Evolutionary conservation across 1,140 invertebrate genomes (phyloP).

Genomic region (Brachystomella parvula): DNA sequence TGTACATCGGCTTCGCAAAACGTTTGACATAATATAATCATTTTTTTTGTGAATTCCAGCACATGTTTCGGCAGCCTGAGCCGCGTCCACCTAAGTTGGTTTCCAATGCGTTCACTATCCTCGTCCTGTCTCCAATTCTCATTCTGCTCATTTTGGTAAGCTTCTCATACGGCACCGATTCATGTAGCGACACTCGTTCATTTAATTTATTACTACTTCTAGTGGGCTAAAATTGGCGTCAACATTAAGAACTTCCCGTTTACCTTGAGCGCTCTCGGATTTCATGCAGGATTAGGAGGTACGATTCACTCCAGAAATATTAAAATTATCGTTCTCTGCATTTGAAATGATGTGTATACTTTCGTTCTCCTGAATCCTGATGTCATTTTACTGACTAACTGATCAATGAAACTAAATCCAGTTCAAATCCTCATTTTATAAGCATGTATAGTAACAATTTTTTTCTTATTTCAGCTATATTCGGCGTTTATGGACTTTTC

Average conservation of each 20-base stretch:
- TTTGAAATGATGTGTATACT: constrained; percentile 33
- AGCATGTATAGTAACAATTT: neutral
- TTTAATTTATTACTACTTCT: constrained; percentile 29
- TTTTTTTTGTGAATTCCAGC: constrained; percentile 49
- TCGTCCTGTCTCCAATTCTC: constrained; percentile 72
- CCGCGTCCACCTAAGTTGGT: constrained; percentile 75
- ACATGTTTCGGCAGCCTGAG: constrained; percentile 87
- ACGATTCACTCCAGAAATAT: constrained; percentile 39
- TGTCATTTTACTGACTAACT: constrained; percentile 14
- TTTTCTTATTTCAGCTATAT: constrained; percentile 29
- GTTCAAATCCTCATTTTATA: neutral
- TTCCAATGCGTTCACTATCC: constrained; percentile 79
- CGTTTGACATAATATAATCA: neutral
- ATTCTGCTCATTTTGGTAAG: constrained; percentile 68
- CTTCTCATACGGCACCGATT: constrained; percentile 22
- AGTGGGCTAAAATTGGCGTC: constrained; percentile 80
- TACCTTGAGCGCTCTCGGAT: constrained; percentile 68
- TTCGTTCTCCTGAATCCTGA: constrained; percentile 35
- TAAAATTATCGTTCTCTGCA: neutral
- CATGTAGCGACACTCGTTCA: neutral
- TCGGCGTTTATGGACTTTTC: constrained; percentile 34
- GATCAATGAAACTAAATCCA: constrained; percentile 1
- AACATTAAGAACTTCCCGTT: constrained; percentile 80
- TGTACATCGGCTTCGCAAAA: neutral
- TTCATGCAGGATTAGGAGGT: constrained; percentile 75